These are phyloP conservation scores for Isichthys henryi DNA, from an alignment of 2,113 vertebrate genomes.

Conservation along the genomic window DNA sequence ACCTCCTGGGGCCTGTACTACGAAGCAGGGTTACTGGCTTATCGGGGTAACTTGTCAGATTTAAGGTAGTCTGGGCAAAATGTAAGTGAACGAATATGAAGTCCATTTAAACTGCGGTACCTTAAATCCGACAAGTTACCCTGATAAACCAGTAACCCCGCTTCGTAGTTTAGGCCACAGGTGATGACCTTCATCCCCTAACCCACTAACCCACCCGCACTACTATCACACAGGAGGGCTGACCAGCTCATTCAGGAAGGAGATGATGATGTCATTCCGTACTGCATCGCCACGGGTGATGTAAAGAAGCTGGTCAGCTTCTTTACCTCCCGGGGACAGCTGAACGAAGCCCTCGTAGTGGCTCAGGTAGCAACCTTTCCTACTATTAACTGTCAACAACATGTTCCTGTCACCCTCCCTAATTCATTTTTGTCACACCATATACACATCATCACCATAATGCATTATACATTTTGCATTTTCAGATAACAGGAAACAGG, in stretches of 20 bases:
- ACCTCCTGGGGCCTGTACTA: no score
- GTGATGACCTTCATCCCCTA: no score
- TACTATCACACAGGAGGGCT: conserved; percentile 69
- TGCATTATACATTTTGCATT: background rate
- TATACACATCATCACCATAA: background rate
- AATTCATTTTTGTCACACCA: background rate
- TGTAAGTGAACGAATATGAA: no score
- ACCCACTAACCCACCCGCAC: background rate
- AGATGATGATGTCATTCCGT: conserved; percentile 86
- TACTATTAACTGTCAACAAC: background rate
- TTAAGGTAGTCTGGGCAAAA: no score
- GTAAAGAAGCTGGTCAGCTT: conserved; percentile 81
- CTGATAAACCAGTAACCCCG: no score
- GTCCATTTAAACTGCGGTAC: no score
- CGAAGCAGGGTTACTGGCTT: no score
- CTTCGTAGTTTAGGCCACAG: background rate
- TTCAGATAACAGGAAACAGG: background rate
- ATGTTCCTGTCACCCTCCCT: background rate
- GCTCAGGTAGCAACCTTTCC: conserved; percentile 71
- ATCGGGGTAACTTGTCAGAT: no score
- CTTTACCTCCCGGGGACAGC: conserved; percentile 84
- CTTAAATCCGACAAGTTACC: no score
- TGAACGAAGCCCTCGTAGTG: conserved; percentile 83
- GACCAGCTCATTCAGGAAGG: conserved; percentile 92
- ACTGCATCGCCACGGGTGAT: conserved; percentile 85